Evolutionary conservation across 1,140 invertebrate species (phyloP).

Genomic region (Brachionus asplanchnoidis): DNA sequence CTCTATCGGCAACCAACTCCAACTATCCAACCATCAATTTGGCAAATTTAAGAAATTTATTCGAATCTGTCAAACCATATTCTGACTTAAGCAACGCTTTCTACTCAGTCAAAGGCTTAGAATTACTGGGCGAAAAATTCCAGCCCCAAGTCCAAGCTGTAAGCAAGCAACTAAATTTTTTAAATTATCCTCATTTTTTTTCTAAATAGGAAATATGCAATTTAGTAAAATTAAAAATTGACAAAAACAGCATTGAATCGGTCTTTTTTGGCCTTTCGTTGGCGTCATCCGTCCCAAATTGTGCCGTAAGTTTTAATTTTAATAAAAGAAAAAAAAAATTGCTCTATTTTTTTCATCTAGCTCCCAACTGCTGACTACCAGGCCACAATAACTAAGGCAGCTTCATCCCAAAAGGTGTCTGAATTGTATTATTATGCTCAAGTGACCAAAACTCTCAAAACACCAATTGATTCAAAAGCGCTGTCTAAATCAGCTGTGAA

Average conservation of each 20-base stretch:
- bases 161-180: neutral
- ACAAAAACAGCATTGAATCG: constrained; percentile 41
- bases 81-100: constrained; percentile 36
- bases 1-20: neutral
- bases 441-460: neutral
- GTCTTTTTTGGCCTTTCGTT: neutral
- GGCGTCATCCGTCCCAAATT: neutral
- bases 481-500: neutral
- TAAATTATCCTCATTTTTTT: neutral
- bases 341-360: neutral
- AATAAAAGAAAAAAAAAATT: neutral
- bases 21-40: constrained; percentile 30
- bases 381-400: neutral
- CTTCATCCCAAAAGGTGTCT: constrained; percentile 10
- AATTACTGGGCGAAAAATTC: constrained; percentile 7
- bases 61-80: constrained; percentile 21
- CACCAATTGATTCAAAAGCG: neutral
- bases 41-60: constrained; percentile 9
- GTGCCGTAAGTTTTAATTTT: neutral
- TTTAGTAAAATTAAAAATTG: constrained; percentile 10
- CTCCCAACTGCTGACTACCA: constrained; percentile 5
- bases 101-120: constrained; percentile 18
- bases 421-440: constrained; percentile 19
- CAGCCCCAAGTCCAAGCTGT: neutral
- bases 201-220: constrained; percentile 22